Percentiles rank a stretch among this genome's conserved stretches.
These are phyloP conservation scores for Chrysogorgia sp. DNA, from an alignment of 92 coral and sea anemone genomes.

Conservation along the genomic window DNA sequence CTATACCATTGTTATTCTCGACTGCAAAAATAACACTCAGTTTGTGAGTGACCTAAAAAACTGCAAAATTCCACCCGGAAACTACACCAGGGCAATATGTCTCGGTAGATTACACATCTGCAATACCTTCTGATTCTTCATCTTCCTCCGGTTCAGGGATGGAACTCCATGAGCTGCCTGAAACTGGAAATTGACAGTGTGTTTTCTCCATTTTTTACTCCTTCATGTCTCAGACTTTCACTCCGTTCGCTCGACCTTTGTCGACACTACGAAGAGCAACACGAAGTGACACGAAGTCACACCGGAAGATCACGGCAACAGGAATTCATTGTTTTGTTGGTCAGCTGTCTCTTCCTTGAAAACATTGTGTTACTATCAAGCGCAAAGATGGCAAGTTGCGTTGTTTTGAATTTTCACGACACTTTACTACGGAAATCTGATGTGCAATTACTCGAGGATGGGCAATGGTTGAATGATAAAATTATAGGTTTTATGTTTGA, in stretches of 20 bases:
- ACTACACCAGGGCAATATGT: conserved; percentile 27
- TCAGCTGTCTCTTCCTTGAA: conserved; percentile 55
- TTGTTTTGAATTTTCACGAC: conserved; percentile 86
- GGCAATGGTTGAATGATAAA: conserved; percentile 91
- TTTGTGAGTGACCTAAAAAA: conserved; percentile 62
- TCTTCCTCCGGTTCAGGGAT: conserved; percentile 77
- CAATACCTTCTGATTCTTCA: conserved; percentile 90
- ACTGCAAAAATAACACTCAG: conserved; percentile 81
- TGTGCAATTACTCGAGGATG: conserved; percentile 74
- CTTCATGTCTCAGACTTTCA: conserved; percentile 6
- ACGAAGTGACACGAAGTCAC: not conserved
- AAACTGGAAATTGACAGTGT: conserved; percentile 97
- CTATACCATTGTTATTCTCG: conserved; percentile 97
- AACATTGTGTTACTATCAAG: conserved; percentile 69
- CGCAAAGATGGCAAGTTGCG: conserved; percentile 49
- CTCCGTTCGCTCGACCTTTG: conserved; percentile 6
- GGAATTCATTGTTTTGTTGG: not conserved
- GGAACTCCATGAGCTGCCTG: conserved; percentile 99
- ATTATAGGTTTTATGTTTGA: conserved; percentile 92
- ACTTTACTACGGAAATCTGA: conserved; percentile 88
- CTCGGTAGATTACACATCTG: conserved; percentile 39
- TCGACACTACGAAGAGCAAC: not conserved
- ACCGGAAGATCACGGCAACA: not conserved
- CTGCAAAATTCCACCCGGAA: conserved; percentile 40
- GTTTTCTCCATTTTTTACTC: conserved; percentile 90